Evolutionary conservation across 92 coral and sea anemone species (phyloP).

Genomic region (Parazoanthus atlanticus): DNA sequence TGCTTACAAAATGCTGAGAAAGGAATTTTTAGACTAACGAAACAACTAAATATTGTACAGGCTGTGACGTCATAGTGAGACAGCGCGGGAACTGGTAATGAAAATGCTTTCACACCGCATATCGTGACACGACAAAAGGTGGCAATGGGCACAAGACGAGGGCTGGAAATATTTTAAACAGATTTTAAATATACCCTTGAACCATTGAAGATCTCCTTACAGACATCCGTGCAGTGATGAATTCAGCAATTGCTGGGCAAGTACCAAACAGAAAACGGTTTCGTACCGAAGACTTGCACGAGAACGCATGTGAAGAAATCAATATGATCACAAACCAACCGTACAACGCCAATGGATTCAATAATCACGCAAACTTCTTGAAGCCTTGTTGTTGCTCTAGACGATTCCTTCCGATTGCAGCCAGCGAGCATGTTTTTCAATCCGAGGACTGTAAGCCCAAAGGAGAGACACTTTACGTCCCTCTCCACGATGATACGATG

Average conservation of each 20-base stretch:
- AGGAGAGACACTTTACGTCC: slow-evolving; percentile 77
- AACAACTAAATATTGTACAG: too few species aligned
- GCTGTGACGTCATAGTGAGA: too few species aligned
- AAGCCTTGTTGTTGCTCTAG: slow-evolving; percentile 5
- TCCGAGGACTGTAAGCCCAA: slow-evolving; percentile 77
- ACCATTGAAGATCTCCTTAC: not conserved
- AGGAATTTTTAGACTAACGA: too few species aligned
- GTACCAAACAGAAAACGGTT: slow-evolving; percentile 15
- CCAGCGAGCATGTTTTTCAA: slow-evolving; percentile 57
- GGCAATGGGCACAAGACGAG: not conserved
- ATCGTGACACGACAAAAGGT: not conserved
- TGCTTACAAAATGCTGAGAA: too few species aligned
- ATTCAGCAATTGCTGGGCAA: not conserved
- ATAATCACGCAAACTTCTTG: not conserved
- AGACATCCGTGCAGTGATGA: not conserved
- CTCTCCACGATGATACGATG: slow-evolving; percentile 53
- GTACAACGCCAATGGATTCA: not conserved
- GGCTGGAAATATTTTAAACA: not conserved
- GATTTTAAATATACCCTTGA: too few species aligned
- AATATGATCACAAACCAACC: not conserved
- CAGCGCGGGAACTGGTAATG: too few species aligned
- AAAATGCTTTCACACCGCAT: too few species aligned
- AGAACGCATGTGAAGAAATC: not conserved
- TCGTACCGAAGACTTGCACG: slow-evolving; percentile 27
- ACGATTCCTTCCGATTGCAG: slow-evolving; percentile 61